Evolutionary conservation across 2,888 invertebrate species (phyloP).

Genomic region (Sabatieria punctata): DNA sequence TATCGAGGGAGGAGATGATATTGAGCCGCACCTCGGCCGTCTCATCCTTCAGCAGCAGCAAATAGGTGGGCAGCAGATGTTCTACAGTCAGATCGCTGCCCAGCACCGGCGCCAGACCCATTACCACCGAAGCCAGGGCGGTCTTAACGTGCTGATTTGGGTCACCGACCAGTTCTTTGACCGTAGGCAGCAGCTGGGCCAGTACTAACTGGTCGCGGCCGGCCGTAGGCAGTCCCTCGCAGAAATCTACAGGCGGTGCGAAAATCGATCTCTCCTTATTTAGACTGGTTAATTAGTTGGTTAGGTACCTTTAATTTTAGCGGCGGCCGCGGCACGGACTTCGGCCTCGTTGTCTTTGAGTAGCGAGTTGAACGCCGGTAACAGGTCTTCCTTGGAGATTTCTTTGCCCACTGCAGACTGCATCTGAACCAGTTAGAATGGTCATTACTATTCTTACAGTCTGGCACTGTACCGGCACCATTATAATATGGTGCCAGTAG

Average conservation of each 20-base stretch:
- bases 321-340: conserved; percentile 88
- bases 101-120: conserved; percentile 94
- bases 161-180: conserved; percentile 90
- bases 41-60: conserved; percentile 88
- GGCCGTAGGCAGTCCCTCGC: conserved; percentile 63
- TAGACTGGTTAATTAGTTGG: neutral
- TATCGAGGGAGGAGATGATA: conserved; percentile 95
- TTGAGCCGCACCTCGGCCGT: conserved; percentile 97
- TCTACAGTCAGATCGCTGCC: conserved; percentile 61
- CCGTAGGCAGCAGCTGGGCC: conserved; percentile 84
- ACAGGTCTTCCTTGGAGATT: conserved; percentile 80
- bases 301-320: conserved; percentile 51
- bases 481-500: no score
- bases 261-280: neutral
- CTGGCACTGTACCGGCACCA: no score
- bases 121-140: conserved; percentile 91
- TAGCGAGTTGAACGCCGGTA: conserved; percentile 67
- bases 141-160: conserved; percentile 98
- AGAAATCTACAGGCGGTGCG: conserved; percentile 52
- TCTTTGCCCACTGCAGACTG: conserved; percentile 93
- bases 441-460: no score
- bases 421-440: no score
- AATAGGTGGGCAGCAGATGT: conserved; percentile 82
- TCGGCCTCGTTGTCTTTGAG: conserved; percentile 96
- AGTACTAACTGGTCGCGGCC: conserved; percentile 80